Evolutionary conservation across 2,113 vertebrate species (phyloP).

Genomic region (Nipponia nippon): DNA sequence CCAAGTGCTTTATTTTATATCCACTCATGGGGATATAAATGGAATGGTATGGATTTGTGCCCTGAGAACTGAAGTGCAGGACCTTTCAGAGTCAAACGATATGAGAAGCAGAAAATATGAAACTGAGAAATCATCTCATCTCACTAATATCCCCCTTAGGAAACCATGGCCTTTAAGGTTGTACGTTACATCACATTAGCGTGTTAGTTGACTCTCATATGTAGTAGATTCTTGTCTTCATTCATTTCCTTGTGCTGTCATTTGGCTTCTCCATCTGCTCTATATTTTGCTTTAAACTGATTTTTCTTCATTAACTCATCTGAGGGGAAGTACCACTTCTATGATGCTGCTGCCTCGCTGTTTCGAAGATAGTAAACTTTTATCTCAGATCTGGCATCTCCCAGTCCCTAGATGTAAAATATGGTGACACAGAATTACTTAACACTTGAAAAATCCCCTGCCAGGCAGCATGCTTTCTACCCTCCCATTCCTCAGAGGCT

Average conservation of each 20-base stretch:
- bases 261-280: not conserved
- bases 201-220: not conserved
- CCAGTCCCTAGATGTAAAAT: constrained; percentile 59
- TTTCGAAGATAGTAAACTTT: not conserved
- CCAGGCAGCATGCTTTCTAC: constrained; percentile 60
- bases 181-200: not conserved
- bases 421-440: constrained; percentile 76
- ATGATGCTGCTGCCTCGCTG: not conserved
- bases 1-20: not conserved
- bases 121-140: not conserved
- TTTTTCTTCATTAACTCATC: not conserved
- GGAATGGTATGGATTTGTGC: not conserved
- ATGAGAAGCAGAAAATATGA: not conserved
- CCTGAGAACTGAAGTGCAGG: not conserved
- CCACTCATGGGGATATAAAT: not conserved
- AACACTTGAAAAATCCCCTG: constrained; percentile 72
- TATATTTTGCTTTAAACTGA: not conserved
- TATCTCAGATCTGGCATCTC: constrained; percentile 7
- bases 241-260: not conserved
- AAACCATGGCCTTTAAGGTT: not conserved
- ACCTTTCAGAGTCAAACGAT: not conserved
- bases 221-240: not conserved
- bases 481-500: constrained; percentile 67
- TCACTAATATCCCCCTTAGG: not conserved
- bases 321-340: not conserved